Evolutionary conservation across 2,797 vertebrate species (phyloP).

Genomic region (Phaenicophaeus curvirostris): DNA sequence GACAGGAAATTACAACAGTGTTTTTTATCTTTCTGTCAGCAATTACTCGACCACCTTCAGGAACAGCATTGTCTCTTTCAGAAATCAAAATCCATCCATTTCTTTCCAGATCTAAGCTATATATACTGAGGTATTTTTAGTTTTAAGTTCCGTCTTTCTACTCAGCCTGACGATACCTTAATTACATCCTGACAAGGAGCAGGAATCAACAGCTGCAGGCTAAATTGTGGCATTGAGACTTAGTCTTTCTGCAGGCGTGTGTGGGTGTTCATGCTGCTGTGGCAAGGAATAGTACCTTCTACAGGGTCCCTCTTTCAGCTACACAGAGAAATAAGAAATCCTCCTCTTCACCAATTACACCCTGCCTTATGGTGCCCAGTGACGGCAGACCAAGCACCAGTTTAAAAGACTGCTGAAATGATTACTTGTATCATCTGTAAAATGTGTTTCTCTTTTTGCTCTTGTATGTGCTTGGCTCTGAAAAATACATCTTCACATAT

Average conservation of each 20-base stretch:
- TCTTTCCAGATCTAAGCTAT: constrained; percentile 49
- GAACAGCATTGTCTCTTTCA: constrained; percentile 45
- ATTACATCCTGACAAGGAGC: constrained; percentile 63
- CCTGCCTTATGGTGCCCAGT: background rate
- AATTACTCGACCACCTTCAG: constrained; percentile 14
- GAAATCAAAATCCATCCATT: constrained; percentile 26
- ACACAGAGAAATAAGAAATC: background rate
- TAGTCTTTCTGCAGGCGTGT: background rate
- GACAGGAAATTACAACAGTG: background rate
- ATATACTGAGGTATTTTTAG: constrained; percentile 78
- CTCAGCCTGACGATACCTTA: constrained; percentile 62
- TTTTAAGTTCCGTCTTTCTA: constrained; percentile 60
- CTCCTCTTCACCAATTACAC: background rate
- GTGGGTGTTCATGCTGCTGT: background rate
- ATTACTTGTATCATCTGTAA: background rate
- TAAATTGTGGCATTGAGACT: background rate
- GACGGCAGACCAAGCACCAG: background rate
- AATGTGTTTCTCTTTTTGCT: background rate
- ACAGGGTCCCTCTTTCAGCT: background rate
- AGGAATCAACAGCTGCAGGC: constrained; percentile 24
- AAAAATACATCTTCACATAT: background rate
- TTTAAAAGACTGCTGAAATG: background rate
- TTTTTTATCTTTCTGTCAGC: constrained; percentile 29
- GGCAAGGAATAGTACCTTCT: background rate
- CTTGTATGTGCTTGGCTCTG: background rate